Percentiles rank a stretch among this genome's conserved stretches.
phyloP scores from a whole-genome alignment of 2,113 vertebrate species.

The Poeciliopsis prolifica region DNA sequence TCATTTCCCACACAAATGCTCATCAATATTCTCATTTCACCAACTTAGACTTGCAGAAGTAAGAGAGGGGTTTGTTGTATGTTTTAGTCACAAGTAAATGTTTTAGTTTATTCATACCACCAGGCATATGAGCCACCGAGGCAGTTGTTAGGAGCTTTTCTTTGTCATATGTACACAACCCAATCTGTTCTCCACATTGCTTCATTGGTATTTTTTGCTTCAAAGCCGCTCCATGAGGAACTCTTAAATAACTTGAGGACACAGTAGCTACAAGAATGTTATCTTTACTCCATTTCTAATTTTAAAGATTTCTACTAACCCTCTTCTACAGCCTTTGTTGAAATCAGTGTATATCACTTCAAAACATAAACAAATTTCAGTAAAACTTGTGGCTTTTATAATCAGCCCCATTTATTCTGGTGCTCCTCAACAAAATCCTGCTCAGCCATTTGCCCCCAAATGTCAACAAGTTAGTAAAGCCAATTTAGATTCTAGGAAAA shows the following conservation, averaged over 20 bases:
- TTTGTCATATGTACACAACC: slow-evolving; percentile 63
- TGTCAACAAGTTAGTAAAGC: too few species aligned
- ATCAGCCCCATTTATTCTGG: too few species aligned
- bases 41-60: background rate
- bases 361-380: too few species aligned
- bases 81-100: slow-evolving; percentile 6
- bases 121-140: slow-evolving; percentile 26
- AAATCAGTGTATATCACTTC: too few species aligned
- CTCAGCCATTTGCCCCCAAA: too few species aligned
- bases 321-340: too few species aligned
- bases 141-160: slow-evolving; percentile 45
- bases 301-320: too few species aligned
- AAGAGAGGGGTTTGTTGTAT: background rate
- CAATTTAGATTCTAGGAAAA: too few species aligned
- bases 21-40: slow-evolving; percentile 4
- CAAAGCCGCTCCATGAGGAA: background rate
- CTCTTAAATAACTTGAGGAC: background rate
- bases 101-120: slow-evolving; percentile 31
- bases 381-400: too few species aligned
- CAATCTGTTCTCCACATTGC: slow-evolving; percentile 50
- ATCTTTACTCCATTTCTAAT: too few species aligned
- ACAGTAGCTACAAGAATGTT: too few species aligned
- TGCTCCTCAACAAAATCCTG: too few species aligned
- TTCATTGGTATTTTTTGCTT: slow-evolving; percentile 19
- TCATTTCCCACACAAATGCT: background rate